These are phyloP conservation scores for Daktulosphaira vitifoliae DNA, from an alignment of 1,140 invertebrate genomes.

Conservation along the genomic window DNA sequence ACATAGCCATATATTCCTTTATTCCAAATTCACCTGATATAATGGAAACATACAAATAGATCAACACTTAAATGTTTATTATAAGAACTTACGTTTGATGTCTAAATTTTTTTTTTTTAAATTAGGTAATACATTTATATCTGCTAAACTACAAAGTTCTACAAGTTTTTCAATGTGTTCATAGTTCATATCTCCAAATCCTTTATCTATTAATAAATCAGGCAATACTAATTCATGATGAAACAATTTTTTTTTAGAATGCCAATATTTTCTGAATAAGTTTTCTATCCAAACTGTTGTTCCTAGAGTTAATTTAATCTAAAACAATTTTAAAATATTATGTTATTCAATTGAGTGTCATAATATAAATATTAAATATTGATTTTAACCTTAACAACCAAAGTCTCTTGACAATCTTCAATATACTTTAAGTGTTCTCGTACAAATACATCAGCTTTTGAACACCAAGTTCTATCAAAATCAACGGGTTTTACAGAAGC, in stretches of 20 bases:
- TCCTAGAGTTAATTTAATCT: slow-evolving; percentile 13
- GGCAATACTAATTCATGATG: neutral
- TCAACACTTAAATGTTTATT: too few species aligned
- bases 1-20: neutral
- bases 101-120: neutral
- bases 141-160: neutral
- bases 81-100: neutral
- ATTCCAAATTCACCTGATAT: slow-evolving; percentile 1
- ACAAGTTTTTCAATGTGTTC: neutral
- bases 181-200: neutral
- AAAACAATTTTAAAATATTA: neutral
- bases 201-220: neutral
- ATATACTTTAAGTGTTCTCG: neutral
- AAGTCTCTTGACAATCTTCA: neutral
- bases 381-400: slow-evolving; percentile 1
- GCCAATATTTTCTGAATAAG: slow-evolving; percentile 5
- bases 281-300: slow-evolving; percentile 4
- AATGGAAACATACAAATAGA: too few species aligned
- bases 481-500: slow-evolving; percentile 12
- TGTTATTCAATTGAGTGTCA: too few species aligned
- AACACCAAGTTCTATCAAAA: slow-evolving; percentile 10
- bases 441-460: neutral
- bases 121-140: neutral
- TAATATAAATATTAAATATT: neutral
- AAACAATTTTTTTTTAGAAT: neutral